A percentile compares a stretch with the other conserved stretches of the same genome.
Evolutionary conservation across 1,140 invertebrate genomes (phyloP).

Genomic region (Drosophila oshimai): DNA sequence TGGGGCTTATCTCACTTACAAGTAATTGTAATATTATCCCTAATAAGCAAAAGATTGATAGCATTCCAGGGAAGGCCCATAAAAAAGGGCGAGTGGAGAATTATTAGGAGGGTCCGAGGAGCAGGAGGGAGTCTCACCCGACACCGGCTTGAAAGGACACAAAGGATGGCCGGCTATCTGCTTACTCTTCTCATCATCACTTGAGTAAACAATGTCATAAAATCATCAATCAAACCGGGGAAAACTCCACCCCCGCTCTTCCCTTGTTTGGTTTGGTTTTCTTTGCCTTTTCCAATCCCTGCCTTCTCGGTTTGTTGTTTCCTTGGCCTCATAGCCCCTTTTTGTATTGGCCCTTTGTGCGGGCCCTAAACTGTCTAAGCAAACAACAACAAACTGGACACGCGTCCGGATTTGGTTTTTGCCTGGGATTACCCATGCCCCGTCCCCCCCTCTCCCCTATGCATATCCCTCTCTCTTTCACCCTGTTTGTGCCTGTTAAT

Average conservation of each 20-base stretch:
- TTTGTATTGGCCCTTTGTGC: conserved; percentile 43
- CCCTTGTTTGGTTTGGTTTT: no score
- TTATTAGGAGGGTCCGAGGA: conserved; percentile 41
- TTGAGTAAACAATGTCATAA: conserved; percentile 81
- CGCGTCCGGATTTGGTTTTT: conserved; percentile 49
- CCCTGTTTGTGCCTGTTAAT: conserved; percentile 47
- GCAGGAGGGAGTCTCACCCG: conserved; percentile 15
- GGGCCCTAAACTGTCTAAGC: conserved; percentile 53
- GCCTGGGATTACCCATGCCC: conserved; percentile 24
- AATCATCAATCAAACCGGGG: conserved; percentile 72
- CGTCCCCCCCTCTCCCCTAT: no score
- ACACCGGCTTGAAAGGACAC: conserved; percentile 33
- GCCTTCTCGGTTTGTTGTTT: conserved; percentile 20
- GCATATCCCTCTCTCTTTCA: neutral
- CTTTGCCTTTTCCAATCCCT: neutral
- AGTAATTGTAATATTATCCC: conserved; percentile 81
- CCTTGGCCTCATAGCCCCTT: conserved; percentile 27
- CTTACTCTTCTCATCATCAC: conserved; percentile 69
- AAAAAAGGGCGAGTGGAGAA: conserved; percentile 29
- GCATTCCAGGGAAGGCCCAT: conserved; percentile 67
- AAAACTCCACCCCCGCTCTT: no score
- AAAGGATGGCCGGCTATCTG: conserved; percentile 37
- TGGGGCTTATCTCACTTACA: conserved; percentile 72
- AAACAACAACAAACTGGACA: conserved; percentile 55
- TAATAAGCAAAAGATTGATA: conserved; percentile 81